Evolutionary conservation across 2,113 vertebrate genomes (phyloP).

Genomic region (Balaeniceps rex): DNA sequence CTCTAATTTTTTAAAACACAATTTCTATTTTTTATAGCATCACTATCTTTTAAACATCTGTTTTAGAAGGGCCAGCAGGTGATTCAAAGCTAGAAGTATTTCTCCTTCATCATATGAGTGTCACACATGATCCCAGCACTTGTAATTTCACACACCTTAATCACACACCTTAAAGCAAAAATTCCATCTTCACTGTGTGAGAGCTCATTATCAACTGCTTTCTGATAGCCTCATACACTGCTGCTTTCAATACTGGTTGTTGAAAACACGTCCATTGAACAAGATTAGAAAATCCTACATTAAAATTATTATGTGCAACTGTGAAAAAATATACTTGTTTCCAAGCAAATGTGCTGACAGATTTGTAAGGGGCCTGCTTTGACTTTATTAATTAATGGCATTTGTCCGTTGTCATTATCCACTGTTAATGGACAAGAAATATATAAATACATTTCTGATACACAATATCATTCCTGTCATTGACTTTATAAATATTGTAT

Average conservation of each 20-base stretch:
- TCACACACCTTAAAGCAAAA: background rate
- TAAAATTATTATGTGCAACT: background rate
- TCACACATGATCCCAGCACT: background rate
- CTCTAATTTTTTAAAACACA: background rate
- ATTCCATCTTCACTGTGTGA: background rate
- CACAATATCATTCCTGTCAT: background rate
- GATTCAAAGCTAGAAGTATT: background rate
- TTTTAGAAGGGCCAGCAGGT: background rate
- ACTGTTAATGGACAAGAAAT: background rate
- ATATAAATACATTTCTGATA: background rate
- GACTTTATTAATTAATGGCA: background rate
- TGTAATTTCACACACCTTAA: slow-evolving; percentile 12
- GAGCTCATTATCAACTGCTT: background rate
- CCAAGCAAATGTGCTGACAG: background rate
- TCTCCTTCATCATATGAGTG: background rate
- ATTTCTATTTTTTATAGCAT: background rate
- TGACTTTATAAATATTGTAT: background rate
- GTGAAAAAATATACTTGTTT: background rate
- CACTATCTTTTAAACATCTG: background rate
- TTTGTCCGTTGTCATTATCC: background rate
- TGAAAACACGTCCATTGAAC: background rate
- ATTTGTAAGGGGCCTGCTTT: background rate
- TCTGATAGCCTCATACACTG: background rate
- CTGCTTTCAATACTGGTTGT: background rate
- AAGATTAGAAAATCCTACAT: background rate